These are phyloP conservation scores for Cnemophilus loriae DNA, from an alignment of 2,113 vertebrate genomes.

Conservation along the genomic window DNA sequence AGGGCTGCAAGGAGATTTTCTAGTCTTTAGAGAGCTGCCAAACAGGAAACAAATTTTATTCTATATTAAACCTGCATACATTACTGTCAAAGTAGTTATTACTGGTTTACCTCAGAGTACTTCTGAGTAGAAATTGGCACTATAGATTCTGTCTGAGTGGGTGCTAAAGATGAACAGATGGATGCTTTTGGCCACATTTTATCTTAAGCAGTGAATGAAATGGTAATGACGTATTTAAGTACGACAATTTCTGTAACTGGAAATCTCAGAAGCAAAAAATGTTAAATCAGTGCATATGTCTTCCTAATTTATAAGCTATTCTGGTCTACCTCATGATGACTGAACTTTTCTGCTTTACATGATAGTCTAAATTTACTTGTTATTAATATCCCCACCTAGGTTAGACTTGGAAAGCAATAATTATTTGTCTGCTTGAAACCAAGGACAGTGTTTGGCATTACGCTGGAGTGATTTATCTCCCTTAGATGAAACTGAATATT, in stretches of 20 bases:
- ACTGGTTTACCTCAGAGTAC: background rate
- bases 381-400: background rate
- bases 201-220: background rate
- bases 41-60: slow-evolving; percentile 12
- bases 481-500: background rate
- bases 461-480: background rate
- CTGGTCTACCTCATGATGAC: background rate
- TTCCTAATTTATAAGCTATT: background rate
- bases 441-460: background rate
- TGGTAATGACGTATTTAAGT: background rate
- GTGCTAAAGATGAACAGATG: slow-evolving; percentile 56
- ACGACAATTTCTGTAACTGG: background rate
- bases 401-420: background rate
- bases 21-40: background rate
- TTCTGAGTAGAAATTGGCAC: slow-evolving; percentile 19
- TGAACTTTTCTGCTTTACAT: background rate
- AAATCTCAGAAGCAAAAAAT: background rate
- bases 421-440: background rate
- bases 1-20: background rate
- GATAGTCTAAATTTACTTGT: background rate
- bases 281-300: background rate
- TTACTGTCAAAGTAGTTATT: slow-evolving; percentile 35
- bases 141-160: background rate
- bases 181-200: slow-evolving; percentile 7
- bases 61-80: slow-evolving; percentile 32